Base-by-base conservation (phyloP, 2,797 vertebrate species). In the Podarcis siculus region DNA sequence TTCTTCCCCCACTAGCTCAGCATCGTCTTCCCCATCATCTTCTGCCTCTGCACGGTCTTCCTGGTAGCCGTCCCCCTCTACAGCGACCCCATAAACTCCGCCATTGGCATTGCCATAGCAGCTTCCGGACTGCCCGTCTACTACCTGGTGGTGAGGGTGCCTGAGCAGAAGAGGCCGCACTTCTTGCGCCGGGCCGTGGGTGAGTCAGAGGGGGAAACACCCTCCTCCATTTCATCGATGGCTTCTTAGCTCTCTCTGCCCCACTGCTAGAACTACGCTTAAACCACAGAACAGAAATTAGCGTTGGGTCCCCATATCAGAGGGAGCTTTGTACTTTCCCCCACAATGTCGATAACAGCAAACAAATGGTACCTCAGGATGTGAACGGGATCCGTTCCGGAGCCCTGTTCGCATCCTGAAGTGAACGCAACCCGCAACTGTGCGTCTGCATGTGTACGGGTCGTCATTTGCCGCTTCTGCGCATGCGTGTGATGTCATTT, bases 11-110 rank as follows among this genome's bases (percentile, higher is more conserved):
- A 30, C 17, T 95, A 98, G 98, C 97, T 99, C 90, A 98, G 97
- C 89, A 94, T 99, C 75, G 61, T 98, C 95, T 99, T 97, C 94
- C 98, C 98, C 58, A 95, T 98, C 85, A 15, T 98, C 72, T 99
- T 99, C 97, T 99, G 98, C 90, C 86, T 98, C 39, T 98, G 98
- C 90, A 98, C 98, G 37, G 2, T 98, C 93, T 99, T 99, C 97
- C 97, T 99, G 94, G 98, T 99, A 95, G 98, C 97, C 4, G 97
- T 99, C 19, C 98, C 98, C 2, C 97, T 99, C 88, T 99, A 98
- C 95, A 98, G 98, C 0, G 98, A 99, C 92, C 97, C 98, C 61
- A 71, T 98, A 92, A 99, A 98, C 95, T 98, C 98, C 4, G 95
- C 98, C 92, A 99, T 98, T 0, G 98, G 98, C 86, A 98, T 98